Conservation (phyloP, 2,797 vertebrate species). For the Pogoniulus pusillus region DNA sequence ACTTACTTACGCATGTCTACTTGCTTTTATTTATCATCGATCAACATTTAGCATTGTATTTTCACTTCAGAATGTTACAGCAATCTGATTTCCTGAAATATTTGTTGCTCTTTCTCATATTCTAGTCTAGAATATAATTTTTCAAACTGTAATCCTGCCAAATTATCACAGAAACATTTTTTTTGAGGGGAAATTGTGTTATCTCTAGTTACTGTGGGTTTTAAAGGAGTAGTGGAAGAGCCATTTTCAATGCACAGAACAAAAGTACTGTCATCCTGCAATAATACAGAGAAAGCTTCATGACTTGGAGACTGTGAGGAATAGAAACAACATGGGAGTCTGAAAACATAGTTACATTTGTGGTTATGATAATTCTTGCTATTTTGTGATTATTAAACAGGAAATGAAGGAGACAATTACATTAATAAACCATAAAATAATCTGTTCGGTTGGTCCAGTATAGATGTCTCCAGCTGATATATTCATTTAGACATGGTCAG, state of each 20-base stretch:
- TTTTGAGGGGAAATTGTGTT: background rate
- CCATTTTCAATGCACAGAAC: background rate
- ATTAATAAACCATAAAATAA: background rate
- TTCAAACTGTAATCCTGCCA: background rate
- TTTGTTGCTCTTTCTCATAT: background rate
- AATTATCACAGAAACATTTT: background rate
- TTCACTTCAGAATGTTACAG: background rate
- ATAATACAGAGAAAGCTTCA: background rate
- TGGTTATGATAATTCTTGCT: background rate
- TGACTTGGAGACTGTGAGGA: background rate
- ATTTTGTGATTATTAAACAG: background rate
- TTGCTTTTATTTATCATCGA: background rate
- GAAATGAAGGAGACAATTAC: background rate
- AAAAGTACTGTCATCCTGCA: background rate
- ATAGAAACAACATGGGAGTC: background rate
- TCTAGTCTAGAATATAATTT: background rate
- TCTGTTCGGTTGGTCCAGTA: background rate
- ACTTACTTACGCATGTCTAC: background rate
- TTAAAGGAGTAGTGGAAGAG: background rate
- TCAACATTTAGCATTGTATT: background rate
- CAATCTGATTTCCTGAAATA: background rate
- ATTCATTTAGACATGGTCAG: background rate
- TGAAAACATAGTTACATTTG: background rate
- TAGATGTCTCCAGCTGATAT: background rate
- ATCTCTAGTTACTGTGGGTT: background rate